Evolutionary conservation across 1,140 invertebrate genomes (phyloP).

Genomic region (Drosophila yakuba): DNA sequence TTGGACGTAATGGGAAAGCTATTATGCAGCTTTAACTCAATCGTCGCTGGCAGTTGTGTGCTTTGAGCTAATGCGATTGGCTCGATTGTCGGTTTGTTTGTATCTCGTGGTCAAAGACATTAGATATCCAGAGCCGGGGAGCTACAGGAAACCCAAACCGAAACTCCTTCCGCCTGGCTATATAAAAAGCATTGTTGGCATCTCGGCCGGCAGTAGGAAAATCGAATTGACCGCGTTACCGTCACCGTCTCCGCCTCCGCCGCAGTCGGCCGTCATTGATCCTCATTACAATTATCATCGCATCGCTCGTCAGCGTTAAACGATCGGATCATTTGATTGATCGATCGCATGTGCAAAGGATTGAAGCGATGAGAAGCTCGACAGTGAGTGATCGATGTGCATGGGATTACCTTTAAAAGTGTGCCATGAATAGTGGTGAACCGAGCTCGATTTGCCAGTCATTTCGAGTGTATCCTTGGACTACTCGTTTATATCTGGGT

Average conservation of each 20-base stretch:
- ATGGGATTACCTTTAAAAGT: constrained; percentile 1
- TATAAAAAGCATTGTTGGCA: constrained; percentile 78
- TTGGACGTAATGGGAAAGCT: constrained; percentile 71
- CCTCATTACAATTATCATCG: constrained; percentile 9
- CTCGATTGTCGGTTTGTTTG: constrained; percentile 43
- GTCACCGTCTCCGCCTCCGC: constrained; percentile 36
- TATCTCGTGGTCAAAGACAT: constrained; percentile 61
- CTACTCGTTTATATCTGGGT: neutral
- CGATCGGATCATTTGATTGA: constrained; percentile 44
- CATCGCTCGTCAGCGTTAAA: constrained; percentile 11
- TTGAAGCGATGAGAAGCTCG: constrained; percentile 27
- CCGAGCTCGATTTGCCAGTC: neutral
- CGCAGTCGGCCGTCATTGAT: constrained; percentile 15
- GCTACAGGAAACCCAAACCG: constrained; percentile 67
- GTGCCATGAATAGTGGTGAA: constrained; percentile 11
- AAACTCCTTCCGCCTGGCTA: constrained; percentile 76
- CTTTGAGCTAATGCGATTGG: constrained; percentile 27
- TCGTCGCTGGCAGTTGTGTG: constrained; percentile 35
- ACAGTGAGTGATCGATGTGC: constrained; percentile 49
- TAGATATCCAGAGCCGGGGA: constrained; percentile 32
- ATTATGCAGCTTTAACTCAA: constrained; percentile 78
- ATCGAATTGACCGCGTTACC: constrained; percentile 72
- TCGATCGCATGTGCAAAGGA: constrained; percentile 38
- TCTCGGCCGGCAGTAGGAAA: constrained; percentile 59
- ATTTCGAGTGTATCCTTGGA: neutral